Base-by-base conservation (phyloP, 2,113 vertebrate species). In the Chamaea fasciata region DNA sequence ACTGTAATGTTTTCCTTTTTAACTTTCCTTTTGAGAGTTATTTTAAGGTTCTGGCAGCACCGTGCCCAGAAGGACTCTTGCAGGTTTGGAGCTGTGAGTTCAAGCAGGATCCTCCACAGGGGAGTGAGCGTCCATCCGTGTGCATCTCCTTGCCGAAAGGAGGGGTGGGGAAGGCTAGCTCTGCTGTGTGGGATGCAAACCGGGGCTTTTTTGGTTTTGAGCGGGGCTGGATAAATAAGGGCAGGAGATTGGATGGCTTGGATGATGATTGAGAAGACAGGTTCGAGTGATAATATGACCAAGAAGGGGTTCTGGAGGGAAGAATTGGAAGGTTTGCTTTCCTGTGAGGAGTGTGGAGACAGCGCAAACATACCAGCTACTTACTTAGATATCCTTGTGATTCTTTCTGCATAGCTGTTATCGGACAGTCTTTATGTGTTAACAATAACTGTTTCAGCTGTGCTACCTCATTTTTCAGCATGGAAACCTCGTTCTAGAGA, bases 351-450 rank as follows among this genome's bases (percentile, higher is more conserved):
- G 70, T 91, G 89, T 96, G 92, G 70, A 89, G 94, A 89, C 89
- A 86, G 77, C n/a, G 44, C 76, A 83, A 95, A 95, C 46, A 67
- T 60, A 89, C 59, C 65, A 67, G 82, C 82, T 98, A 99, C 99
- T 99, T 98, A 99, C 99, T 99, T 98, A 99, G 98, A 98, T 99
- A 99, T 98, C 99, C 99, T 98, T 99, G 99, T 31, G 99, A 98
- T 90, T 99, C 99, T 98, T 99, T 99, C 98, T 99, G 99, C 99
- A 99, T 99, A 97, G 99, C 98, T 97, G 99, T 99, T 98, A 99
- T 99, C 65, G 99, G 99, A 97, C 99, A 99, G 98, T 99, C 99
- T 98, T 99, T 99, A 97, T 99, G 99, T 85, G 99, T 99, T 97
- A 99, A 98, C 97, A 99, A 98, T 94, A 99, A 98, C 98, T 99